These are phyloP conservation scores for Mythimna pallens DNA, from an alignment of 2,888 invertebrate genomes.

Conservation along the genomic window DNA sequence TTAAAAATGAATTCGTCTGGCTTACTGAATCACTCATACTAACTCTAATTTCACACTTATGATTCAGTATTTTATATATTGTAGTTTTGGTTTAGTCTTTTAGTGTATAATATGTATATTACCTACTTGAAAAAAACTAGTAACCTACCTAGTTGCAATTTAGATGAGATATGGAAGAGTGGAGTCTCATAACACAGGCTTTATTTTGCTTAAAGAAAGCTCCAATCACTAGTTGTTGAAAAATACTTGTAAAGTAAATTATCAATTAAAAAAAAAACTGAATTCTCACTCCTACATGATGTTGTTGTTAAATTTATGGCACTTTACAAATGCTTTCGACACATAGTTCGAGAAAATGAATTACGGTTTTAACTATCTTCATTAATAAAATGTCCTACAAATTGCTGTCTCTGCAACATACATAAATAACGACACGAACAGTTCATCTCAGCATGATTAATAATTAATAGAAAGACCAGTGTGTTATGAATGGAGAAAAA, in stretches of 20 bases:
- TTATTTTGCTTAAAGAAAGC: too few species aligned
- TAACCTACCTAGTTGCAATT: too few species aligned
- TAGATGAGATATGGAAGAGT: too few species aligned
- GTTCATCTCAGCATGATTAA: constrained; percentile 34
- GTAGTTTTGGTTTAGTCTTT: too few species aligned
- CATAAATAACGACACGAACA: constrained; percentile 23
- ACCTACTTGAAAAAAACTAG: too few species aligned
- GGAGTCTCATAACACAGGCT: too few species aligned
- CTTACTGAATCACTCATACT: too few species aligned
- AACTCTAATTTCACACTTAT: too few species aligned
- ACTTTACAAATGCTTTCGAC: constrained; percentile 9
- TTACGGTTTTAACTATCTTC: constrained; percentile 7
- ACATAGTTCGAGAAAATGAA: not conserved
- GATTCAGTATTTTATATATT: too few species aligned
- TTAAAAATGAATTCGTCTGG: constrained; percentile 14
- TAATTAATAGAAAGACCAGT: constrained; percentile 63
- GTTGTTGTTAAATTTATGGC: not conserved
- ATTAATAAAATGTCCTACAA: not conserved
- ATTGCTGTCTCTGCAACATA: constrained; percentile 2
- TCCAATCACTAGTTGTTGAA: too few species aligned
- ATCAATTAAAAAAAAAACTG: not conserved
- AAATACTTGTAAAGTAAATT: too few species aligned
- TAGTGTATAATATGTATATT: too few species aligned
- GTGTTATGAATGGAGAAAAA: constrained; percentile 65
- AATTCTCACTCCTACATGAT: not conserved